These are phyloP conservation scores for Hyles lineata DNA, from an alignment of 2,888 invertebrate species.

Conservation along the genomic window DNA sequence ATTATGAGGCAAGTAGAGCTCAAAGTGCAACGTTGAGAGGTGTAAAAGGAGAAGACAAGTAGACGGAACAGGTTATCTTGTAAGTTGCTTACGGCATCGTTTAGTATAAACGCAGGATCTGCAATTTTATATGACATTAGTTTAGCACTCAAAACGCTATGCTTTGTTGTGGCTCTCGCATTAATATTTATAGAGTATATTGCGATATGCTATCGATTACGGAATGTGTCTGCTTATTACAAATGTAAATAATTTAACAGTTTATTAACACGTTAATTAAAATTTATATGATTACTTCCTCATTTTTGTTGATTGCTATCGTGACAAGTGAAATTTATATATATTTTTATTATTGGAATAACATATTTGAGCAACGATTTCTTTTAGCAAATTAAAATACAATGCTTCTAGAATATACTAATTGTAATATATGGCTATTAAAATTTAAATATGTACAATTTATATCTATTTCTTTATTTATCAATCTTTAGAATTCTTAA, in stretches of 20 bases:
- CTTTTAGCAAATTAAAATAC: neutral
- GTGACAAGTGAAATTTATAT: neutral
- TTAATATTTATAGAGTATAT: slow-evolving; percentile 49
- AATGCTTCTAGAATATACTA: neutral
- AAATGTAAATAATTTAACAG: slow-evolving; percentile 34
- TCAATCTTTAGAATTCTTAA: neutral
- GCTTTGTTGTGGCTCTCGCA: slow-evolving; percentile 60
- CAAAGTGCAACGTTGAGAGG: slow-evolving; percentile 38
- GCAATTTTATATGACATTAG: slow-evolving; percentile 64
- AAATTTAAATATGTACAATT: neutral
- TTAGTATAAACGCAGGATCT: slow-evolving; percentile 56
- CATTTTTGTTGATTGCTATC: neutral
- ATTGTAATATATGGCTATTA: neutral
- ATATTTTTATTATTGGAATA: neutral
- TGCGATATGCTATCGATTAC: slow-evolving; percentile 42
- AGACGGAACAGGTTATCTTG: slow-evolving; percentile 54
- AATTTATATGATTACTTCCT: slow-evolving; percentile 20
- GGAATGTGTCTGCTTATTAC: slow-evolving; percentile 38
- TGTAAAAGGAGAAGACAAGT: slow-evolving; percentile 51
- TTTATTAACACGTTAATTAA: slow-evolving; percentile 33
- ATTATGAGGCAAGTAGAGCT: slow-evolving; percentile 43
- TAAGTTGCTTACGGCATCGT: slow-evolving; percentile 60
- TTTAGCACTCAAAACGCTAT: slow-evolving; percentile 57
- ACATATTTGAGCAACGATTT: slow-evolving; percentile 6
- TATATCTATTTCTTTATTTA: neutral